A percentile compares a stretch with the other conserved stretches of the same genome.
phyloP scores from a whole-genome alignment of 2,797 vertebrate species.

The Carduelis carduelis region DNA sequence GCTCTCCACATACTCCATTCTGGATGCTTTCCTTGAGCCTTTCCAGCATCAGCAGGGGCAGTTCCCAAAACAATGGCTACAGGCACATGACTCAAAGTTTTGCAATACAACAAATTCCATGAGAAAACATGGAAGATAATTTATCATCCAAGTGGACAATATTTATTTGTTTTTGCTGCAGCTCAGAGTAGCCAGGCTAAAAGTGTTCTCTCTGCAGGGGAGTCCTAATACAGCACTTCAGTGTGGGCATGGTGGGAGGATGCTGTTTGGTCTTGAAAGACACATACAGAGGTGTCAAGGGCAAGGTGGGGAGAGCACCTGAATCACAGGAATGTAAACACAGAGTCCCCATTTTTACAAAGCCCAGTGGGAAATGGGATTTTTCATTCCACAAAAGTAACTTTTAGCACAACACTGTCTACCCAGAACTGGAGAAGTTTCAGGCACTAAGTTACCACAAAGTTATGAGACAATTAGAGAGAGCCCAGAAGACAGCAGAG shows the following conservation, averaged over 20 bases:
- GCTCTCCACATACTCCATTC: background rate
- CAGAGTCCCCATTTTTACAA: background rate
- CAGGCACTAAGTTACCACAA: background rate
- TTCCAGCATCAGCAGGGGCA: background rate
- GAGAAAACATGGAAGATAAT: background rate
- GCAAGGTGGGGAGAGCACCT: background rate
- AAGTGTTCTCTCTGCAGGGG: background rate
- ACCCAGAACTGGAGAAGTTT: background rate
- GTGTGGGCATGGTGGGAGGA: background rate
- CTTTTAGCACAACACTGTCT: background rate
- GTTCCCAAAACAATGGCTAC: background rate
- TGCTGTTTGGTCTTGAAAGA: background rate
- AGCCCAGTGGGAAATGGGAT: background rate
- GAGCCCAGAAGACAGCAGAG: background rate
- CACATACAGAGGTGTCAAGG: background rate
- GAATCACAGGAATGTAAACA: background rate
- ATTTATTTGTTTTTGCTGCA: background rate
- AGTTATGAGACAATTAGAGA: background rate
- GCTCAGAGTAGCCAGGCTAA: background rate
- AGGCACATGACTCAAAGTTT: background rate
- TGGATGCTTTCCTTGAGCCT: background rate
- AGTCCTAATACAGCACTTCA: background rate
- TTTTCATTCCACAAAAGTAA: background rate
- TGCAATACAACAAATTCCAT: background rate
- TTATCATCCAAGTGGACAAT: background rate